Base-by-base conservation (phyloP, 2,888 invertebrate species). In the Watsonalla cultraria region DNA sequence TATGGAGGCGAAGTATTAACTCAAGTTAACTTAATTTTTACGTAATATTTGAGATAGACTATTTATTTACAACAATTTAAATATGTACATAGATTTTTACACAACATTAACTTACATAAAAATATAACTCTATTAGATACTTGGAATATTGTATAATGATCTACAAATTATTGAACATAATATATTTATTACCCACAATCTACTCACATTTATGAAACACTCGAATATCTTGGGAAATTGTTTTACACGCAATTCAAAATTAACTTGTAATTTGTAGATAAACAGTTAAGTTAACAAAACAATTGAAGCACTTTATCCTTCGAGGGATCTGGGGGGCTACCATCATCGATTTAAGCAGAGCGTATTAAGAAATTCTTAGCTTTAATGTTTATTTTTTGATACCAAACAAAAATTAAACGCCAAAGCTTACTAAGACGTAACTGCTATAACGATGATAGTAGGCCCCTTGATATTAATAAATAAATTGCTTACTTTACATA, bases 51-150 rank as follows among this genome's bases (percentile, higher is more conserved):
- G 75, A 80, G 72, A 85, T 89, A 86, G 74, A 86, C 86, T 86
- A 86, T 88, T 77, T 86, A 89, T 87, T 86, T 88, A 89, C 88
- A 88, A 86, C 82, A 86, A 87, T 84, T 82, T 80, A 79, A 80
- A 76, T 84, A 86, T 79, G 77, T 88, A 87, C 87, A 82, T 78
- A 85, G 74, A 82, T 81, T 80, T 79, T 77, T 82, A 80, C 77
- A 83, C 80, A 84, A 85, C 78, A 81, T 82, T 72, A 80, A 80
- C 73, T 78, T 80, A 80, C 74, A 75, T 78, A 80, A 75, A 80
- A 82, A 77, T 74, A 67, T 68, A 60, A 49, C 49, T 49, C 37
- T 37, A 49, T 49, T 24, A 24, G 24, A 24, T 24, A 24, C 24
- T 24, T 24, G 37, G 14, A 37, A 37, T 39, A 42, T 42, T 37